phyloP scores from a whole-genome alignment of 2,113 vertebrate species.

The Amblyopsis rosae region DNA sequence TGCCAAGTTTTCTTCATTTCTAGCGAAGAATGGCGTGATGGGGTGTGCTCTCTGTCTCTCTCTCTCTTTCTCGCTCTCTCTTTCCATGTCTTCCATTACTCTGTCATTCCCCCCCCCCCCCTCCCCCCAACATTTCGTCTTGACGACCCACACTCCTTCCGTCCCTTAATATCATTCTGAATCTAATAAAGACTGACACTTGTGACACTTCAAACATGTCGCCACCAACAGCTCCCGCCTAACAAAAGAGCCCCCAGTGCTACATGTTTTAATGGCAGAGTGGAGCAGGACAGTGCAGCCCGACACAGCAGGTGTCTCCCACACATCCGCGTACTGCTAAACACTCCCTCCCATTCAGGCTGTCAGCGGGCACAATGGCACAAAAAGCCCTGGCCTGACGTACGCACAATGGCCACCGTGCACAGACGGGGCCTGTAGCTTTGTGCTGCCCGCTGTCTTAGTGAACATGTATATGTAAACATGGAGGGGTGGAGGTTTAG shows the following conservation, averaged over 20 bases:
- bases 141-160: slow-evolving; percentile 29
- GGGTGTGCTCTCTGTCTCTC: neutral
- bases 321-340: slow-evolving; percentile 88
- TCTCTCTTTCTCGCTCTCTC: neutral
- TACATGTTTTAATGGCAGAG: slow-evolving; percentile 81
- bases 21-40: slow-evolving; percentile 16
- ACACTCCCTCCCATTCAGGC: slow-evolving; percentile 87
- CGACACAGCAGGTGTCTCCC: slow-evolving; percentile 91
- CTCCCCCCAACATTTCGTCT: slow-evolving; percentile 12
- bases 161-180: slow-evolving; percentile 78
- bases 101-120: slow-evolving; percentile 11
- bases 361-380: slow-evolving; percentile 90
- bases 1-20: slow-evolving; percentile 61
- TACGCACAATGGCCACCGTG: slow-evolving; percentile 83
- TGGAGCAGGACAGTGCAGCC: slow-evolving; percentile 83
- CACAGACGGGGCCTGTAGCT: slow-evolving; percentile 73
- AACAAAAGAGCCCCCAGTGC: slow-evolving; percentile 84
- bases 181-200: slow-evolving; percentile 89
- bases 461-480: slow-evolving; percentile 78
- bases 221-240: slow-evolving; percentile 83
- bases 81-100: neutral
- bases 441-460: slow-evolving; percentile 50
- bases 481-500: slow-evolving; percentile 33
- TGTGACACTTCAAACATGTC: slow-evolving; percentile 87
- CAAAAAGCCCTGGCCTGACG: slow-evolving; percentile 74